These are phyloP conservation scores for Drosophila tsacasi DNA, from an alignment of 1,140 invertebrate genomes.

Conservation along the genomic window DNA sequence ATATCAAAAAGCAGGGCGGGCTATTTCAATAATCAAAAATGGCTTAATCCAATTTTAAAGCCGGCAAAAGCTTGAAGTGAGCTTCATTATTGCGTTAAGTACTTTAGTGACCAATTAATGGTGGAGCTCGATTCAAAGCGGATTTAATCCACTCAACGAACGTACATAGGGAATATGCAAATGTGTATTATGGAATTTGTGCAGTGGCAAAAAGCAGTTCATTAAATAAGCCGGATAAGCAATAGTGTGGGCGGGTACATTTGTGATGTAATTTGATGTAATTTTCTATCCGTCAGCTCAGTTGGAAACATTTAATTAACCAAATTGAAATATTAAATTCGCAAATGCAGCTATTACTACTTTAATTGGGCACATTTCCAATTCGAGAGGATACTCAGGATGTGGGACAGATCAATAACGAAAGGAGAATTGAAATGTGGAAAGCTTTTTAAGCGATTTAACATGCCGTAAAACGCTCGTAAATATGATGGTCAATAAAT, in stretches of 20 bases:
- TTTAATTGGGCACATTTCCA: conserved; percentile 12
- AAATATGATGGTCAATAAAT: conserved; percentile 79
- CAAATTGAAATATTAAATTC: conserved; percentile 21
- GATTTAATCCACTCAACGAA: conserved; percentile 25
- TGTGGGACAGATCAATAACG: conserved; percentile 57
- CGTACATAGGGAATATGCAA: conserved; percentile 19
- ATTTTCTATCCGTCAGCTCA: conserved; percentile 19
- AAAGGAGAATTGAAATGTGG: conserved; percentile 42
- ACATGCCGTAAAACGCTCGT: conserved; percentile 63
- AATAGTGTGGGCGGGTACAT: background rate
- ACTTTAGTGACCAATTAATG: conserved; percentile 42
- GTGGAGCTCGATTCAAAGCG: conserved; percentile 4
- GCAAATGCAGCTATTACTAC: background rate
- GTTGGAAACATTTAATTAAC: conserved; percentile 42
- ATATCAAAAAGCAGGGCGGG: background rate
- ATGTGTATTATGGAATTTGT: conserved; percentile 34
- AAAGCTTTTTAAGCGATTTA: conserved; percentile 63
- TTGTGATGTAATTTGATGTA: conserved; percentile 24
- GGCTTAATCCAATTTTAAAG: background rate
- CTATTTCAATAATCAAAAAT: conserved; percentile 26
- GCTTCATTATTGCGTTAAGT: conserved; percentile 28
- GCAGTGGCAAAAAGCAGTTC: conserved; percentile 28
- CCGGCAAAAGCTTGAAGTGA: conserved; percentile 9
- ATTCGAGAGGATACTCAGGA: background rate
- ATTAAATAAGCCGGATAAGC: conserved; percentile 21